phyloP scores from a whole-genome alignment of 2,797 vertebrate species.

The Peromyscus nudipes region DNA sequence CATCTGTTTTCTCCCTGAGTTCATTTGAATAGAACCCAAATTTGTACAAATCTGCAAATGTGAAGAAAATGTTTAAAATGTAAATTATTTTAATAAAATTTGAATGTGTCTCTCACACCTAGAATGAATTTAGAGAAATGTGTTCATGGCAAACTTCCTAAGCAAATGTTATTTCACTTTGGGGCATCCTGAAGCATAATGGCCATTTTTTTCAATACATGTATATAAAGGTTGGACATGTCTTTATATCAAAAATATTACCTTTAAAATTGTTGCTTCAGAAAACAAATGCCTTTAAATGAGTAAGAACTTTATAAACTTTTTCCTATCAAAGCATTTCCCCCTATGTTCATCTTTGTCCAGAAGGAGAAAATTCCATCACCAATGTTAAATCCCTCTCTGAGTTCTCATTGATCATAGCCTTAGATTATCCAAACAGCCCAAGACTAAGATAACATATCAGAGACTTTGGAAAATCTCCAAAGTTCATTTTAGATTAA shows the following conservation, averaged over 20 bases:
- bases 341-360: slow-evolving; percentile 85
- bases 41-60: slow-evolving; percentile 36
- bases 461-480: slow-evolving; percentile 89
- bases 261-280: slow-evolving; percentile 63
- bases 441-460: slow-evolving; percentile 87
- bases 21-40: slow-evolving; percentile 55
- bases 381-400: slow-evolving; percentile 89
- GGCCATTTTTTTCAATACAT: background rate
- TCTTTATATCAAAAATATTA: slow-evolving; percentile 2
- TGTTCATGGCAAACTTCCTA: slow-evolving; percentile 72
- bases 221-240: background rate
- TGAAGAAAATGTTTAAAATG: slow-evolving; percentile 58
- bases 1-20: slow-evolving; percentile 57
- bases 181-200: slow-evolving; percentile 19
- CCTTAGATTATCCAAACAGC: slow-evolving; percentile 89
- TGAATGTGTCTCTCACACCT: slow-evolving; percentile 44
- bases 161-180: slow-evolving; percentile 67
- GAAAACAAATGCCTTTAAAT: slow-evolving; percentile 26
- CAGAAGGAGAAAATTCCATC: slow-evolving; percentile 87
- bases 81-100: slow-evolving; percentile 62
- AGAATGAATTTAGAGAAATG: slow-evolving; percentile 61
- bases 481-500: slow-evolving; percentile 90
- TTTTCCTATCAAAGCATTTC: slow-evolving; percentile 76
- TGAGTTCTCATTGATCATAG: slow-evolving; percentile 91
- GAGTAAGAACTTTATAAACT: slow-evolving; percentile 76